A percentile compares a stretch with the other conserved stretches of the same genome.
phyloP scores from a whole-genome alignment of 1,140 invertebrate genomes.

The Diuraphis noxia region DNA sequence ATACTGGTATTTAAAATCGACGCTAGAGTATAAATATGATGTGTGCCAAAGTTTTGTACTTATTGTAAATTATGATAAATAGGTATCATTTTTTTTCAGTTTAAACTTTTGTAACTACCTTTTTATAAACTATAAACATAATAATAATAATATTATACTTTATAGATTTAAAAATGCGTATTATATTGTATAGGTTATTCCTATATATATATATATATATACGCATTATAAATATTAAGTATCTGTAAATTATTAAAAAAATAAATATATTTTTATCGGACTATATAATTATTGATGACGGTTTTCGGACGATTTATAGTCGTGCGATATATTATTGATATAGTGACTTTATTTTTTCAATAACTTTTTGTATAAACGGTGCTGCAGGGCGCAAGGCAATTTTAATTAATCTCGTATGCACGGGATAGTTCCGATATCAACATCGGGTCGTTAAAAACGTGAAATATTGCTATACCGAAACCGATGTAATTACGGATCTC shows the following conservation, averaged over 20 bases:
- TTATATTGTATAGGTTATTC: no score
- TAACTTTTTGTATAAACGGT: neutral
- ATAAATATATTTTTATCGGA: neutral
- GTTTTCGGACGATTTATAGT: neutral
- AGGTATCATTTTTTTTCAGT: neutral
- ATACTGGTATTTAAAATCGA: no score
- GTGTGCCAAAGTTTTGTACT: neutral
- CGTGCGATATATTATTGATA: neutral
- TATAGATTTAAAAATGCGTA: no score
- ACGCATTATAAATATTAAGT: neutral
- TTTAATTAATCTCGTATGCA: slow-evolving; percentile 22
- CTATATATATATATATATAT: neutral
- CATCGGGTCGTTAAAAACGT: neutral
- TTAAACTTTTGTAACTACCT: neutral
- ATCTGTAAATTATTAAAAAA: neutral
- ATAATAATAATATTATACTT: neutral
- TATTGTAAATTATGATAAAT: neutral
- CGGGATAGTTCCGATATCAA: neutral
- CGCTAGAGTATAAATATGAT: no score
- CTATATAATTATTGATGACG: neutral
- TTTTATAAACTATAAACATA: no score
- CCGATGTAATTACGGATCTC: slow-evolving; percentile 12
- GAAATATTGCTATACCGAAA: slow-evolving; percentile 33
- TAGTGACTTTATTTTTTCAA: slow-evolving; percentile 5
- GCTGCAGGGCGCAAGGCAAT: neutral